Evolutionary conservation across 92 coral and sea anemone genomes (phyloP), one percentile per base, ranked within the genome.

Genomic region (Umimayanthus kanabou): DNA sequence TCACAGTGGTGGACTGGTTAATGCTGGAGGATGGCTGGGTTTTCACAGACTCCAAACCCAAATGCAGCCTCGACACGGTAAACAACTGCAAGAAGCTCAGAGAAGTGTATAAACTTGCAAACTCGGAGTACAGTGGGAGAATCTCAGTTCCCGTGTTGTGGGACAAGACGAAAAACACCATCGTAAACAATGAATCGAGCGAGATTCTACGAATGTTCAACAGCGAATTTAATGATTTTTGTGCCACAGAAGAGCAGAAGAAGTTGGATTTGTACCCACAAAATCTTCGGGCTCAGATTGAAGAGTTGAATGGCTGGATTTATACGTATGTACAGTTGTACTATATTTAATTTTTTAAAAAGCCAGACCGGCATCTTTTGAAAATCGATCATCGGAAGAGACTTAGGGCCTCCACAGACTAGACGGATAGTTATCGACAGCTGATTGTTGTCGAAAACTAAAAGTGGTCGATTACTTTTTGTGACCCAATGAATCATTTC

Each of bases 201-300:
- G 98, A 96, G 85, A 96, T 96, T 55, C 88, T 96, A 64, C 96
- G 98, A 39, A 96, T 96, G 96, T 70, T 96, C 13, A 93, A 90
- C 86, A 93, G 91, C 72, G 98, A 96, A 39, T 93, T 96, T 47
- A 94, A 96, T 83, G 98, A 91, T 9, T 93, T 96, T 64, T 94
- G 98, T 57, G 93, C 92, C 43, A 94, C 94, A 0, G 93, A 91
- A 66, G 98, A 94, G 87, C 98, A 94, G 86, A 94, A 47, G 79
- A 90, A 94, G 42, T 80, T 96, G 29, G 96, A 96, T 86, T 84
- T 96, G 73, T 92, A 95, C 39, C 98, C 98, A 2, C 90, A 80
- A 55, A 66, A 82, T 39, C 80, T 94, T 85, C 90, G 90, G 76
- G 91, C 93, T 25, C 76, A 92, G 76, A 96, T 96, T 70, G 96